Percentiles rank a stretch among this genome's conserved stretches.
These are phyloP conservation scores for Decapterus maruadsi DNA, from an alignment of 2,797 vertebrate species.

Conservation along the genomic window DNA sequence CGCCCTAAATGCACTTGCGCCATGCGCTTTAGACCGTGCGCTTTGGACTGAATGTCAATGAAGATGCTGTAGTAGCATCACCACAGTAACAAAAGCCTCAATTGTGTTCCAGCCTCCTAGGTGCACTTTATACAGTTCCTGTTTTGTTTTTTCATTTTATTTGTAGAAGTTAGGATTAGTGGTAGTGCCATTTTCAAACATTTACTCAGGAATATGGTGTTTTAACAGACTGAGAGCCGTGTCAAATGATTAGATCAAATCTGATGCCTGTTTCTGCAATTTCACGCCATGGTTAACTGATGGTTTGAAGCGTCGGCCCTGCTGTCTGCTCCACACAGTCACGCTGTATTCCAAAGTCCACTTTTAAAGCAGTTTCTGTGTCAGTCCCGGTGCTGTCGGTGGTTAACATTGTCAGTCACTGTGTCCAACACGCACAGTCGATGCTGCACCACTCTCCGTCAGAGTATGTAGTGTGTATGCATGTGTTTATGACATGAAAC, in stretches of 20 bases:
- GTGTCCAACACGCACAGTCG: slow-evolving; percentile 10
- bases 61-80: slow-evolving; percentile 10
- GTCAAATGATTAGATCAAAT: not conserved
- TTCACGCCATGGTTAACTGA: not conserved
- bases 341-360: slow-evolving; percentile 36
- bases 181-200: slow-evolving; percentile 39
- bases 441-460: not conserved
- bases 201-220: slow-evolving; percentile 55
- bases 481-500: slow-evolving; percentile 22
- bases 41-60: not conserved
- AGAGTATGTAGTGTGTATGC: slow-evolving; percentile 2
- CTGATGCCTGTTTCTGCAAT: slow-evolving; percentile 2
- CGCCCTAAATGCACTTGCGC: too few species aligned
- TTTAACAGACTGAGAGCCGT: not conserved
- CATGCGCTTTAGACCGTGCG: too few species aligned
- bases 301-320: slow-evolving; percentile 15
- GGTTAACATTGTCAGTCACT: not conserved
- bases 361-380: slow-evolving; percentile 24
- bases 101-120: slow-evolving; percentile 42
- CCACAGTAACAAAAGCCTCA: slow-evolving; percentile 24
- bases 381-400: slow-evolving; percentile 6
- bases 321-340: slow-evolving; percentile 8
- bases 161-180: slow-evolving; percentile 25
- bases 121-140: slow-evolving; percentile 58
- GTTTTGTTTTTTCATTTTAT: not conserved